Percentiles rank a stretch among this genome's conserved stretches.
phyloP scores from a whole-genome alignment of 2,888 invertebrate species.

The Athrips mouffetella region DNA sequence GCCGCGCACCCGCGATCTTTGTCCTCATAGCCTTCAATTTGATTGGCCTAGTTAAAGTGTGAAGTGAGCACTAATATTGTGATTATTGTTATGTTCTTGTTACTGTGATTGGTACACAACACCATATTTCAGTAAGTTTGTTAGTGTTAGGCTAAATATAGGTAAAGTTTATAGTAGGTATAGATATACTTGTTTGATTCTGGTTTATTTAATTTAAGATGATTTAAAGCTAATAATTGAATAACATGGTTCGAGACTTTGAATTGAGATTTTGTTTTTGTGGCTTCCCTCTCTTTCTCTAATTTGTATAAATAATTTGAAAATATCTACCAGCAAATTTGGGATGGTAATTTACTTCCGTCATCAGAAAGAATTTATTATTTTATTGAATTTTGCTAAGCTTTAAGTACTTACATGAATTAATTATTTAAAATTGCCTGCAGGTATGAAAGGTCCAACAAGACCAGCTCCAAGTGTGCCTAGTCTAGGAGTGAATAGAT shows the following conservation, averaged over 20 bases:
- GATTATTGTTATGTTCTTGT: neutral
- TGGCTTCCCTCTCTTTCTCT: too few relatives aligned
- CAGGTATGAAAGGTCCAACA: slow-evolving; percentile 81
- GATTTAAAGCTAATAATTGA: too few relatives aligned
- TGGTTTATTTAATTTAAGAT: too few relatives aligned
- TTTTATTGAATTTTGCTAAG: too few relatives aligned
- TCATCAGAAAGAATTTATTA: too few relatives aligned
- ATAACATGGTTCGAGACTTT: too few relatives aligned
- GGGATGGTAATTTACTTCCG: too few relatives aligned
- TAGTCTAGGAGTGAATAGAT: slow-evolving; percentile 48
- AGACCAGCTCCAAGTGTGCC: slow-evolving; percentile 79
- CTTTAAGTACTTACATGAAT: neutral
- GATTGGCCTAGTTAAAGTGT: neutral
- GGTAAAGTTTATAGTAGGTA: neutral
- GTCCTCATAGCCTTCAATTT: slow-evolving; percentile 22
- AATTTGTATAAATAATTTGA: too few relatives aligned
- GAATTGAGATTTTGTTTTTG: too few relatives aligned
- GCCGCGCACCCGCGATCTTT: slow-evolving; percentile 33
- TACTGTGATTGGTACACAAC: neutral
- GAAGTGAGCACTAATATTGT: neutral
- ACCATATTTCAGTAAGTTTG: too few relatives aligned
- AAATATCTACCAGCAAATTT: too few relatives aligned
- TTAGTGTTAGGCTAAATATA: too few relatives aligned
- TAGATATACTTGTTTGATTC: neutral
- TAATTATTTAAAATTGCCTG: slow-evolving; percentile 23